Evolutionary conservation across 35 echinoderm and acorn worm species (phyloP).

Genomic region (Anneissia japonica): DNA sequence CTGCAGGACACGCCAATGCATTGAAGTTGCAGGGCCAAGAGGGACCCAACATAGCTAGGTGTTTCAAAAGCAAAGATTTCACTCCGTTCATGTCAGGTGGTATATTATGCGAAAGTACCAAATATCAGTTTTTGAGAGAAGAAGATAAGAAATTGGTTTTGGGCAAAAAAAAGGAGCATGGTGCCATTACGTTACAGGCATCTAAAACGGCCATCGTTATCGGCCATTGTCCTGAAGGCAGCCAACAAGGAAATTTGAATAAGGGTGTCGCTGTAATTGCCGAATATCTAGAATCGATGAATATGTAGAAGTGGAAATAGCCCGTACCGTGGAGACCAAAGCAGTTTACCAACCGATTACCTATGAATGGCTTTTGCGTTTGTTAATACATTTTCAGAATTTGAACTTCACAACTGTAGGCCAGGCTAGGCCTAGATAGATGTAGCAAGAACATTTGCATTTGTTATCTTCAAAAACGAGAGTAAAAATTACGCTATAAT

Average conservation of each 20-base stretch:
- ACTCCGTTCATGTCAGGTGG: slow-evolving; percentile 39
- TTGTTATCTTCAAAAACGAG: too few relatives aligned
- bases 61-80: slow-evolving; percentile 62
- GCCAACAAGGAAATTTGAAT: slow-evolving; percentile 55
- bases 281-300: slow-evolving; percentile 43
- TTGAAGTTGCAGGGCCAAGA: slow-evolving; percentile 8
- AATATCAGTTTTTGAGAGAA: slow-evolving; percentile 72
- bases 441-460: too few relatives aligned
- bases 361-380: background rate
- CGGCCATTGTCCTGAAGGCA: slow-evolving; percentile 34
- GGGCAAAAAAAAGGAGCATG: slow-evolving; percentile 57
- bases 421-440: too few relatives aligned
- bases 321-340: background rate
- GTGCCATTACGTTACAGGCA: slow-evolving; percentile 28
- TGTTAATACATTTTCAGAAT: background rate
- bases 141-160: slow-evolving; percentile 51
- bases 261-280: slow-evolving; percentile 58
- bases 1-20: slow-evolving; percentile 26
- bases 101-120: slow-evolving; percentile 13
- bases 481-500: too few relatives aligned
- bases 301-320: background rate
- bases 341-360: background rate
- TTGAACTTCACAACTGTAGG: background rate
- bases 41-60: slow-evolving; percentile 25
- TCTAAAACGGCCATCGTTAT: slow-evolving; percentile 56